Base-by-base conservation (phyloP, 2,888 invertebrate genomes). In the Agrotis puta region DNA sequence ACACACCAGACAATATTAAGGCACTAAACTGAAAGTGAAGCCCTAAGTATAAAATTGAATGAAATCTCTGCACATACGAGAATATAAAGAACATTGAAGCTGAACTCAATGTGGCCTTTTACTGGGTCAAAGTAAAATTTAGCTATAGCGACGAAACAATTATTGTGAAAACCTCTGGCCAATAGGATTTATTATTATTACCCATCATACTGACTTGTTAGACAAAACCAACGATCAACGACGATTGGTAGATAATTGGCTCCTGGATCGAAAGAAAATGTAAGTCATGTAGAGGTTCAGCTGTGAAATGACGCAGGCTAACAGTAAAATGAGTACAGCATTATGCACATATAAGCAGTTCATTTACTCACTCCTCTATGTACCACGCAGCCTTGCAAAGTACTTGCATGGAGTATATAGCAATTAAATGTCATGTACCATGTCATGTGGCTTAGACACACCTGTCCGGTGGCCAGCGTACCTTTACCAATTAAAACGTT, bases 361-460 rank as follows among this genome's bases (percentile, higher is more conserved):
- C 27, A 74, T 74, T 62, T 50, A 13, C 2, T 24, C 53, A 54
- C 18, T 79, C 16, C 39, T 73, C 58, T 18, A 9, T 43, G 65
- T 14, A 22, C 18, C 39, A 16, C 22, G 22, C 64, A 56, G 53
- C 61, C 67, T 74, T 77, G 68, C 66, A 47, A 77, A 64, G 45
- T 65, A 65, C 79, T 78, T 11, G 51, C 33, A 51, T 56, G 24
- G 22, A 59, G 27, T 69, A 66, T 45, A 57, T 50, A 64, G 69
- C 64, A 81, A 74, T 81, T 83, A 83, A 68, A 48, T 66, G 39
- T 64, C 67, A 16, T 76, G 62, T 66, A 58, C 69, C 70, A 71
- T 68, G 61, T 70, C 82, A 56, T 63, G 56, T 59, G 79, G 53
- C 45, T 68, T 56, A 66, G 50, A 51, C 58, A 48, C 75, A 83